Evolutionary conservation across 1,140 invertebrate species (phyloP).

Genomic region (Hyposmocoma kahamanoa): DNA sequence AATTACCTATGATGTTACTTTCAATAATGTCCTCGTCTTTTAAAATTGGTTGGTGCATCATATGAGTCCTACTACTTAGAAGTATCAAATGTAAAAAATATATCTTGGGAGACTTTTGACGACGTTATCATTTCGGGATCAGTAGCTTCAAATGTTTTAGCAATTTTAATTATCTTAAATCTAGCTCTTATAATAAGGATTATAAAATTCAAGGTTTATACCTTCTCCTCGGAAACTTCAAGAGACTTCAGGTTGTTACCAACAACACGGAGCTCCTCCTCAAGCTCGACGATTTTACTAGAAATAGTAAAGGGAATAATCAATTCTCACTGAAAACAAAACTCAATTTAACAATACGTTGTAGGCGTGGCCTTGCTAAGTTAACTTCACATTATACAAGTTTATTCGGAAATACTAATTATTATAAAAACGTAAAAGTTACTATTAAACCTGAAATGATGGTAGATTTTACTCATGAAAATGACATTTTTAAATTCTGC

Average conservation of each 20-base stretch:
- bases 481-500: neutral
- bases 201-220: conserved; percentile 63
- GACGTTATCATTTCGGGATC: no score
- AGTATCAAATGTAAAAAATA: no score
- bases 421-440: no score
- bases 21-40: no score
- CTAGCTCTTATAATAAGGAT: neutral
- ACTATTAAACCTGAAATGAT: neutral
- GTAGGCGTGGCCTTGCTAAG: no score
- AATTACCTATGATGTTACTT: no score
- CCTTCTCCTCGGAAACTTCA: conserved; percentile 99
- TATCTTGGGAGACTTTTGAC: no score
- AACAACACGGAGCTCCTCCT: conserved; percentile 98
- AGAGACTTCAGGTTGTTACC: conserved; percentile 99
- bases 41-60: conserved; percentile 3
- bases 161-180: no score
- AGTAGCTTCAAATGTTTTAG: no score
- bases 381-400: neutral
- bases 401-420: no score
- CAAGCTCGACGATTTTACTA: conserved; percentile 99
- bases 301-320: conserved; percentile 48
- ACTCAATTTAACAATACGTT: no score
- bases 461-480: neutral
- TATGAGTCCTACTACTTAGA: no score
- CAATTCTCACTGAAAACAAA: conserved; percentile 32